Base-by-base conservation (phyloP, 2,888 invertebrate genomes). In the Agrotis clavis region DNA sequence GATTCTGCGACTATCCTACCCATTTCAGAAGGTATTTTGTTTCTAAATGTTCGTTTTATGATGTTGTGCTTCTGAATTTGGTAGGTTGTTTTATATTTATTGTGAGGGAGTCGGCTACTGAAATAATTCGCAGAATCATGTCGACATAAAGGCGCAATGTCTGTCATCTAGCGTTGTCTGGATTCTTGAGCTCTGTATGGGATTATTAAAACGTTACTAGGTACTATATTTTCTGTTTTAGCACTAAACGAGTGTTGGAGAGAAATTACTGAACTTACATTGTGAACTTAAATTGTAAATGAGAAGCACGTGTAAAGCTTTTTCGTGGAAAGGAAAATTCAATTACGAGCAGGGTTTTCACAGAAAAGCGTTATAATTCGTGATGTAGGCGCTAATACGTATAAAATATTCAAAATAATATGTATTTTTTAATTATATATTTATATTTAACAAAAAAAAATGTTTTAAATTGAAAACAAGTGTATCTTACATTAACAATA, bases 51-150 rank as follows among this genome's bases (percentile, higher is more conserved):
- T 51, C 62, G 51, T 41, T 66, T 72, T 70, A 53, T 50, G 64
- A 67, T n/a, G 45, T 70, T 67, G 62, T 73, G 67, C 70, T 84
- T 78, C 74, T 81, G 59, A 70, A 85, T 79, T 85, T 83, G 56
- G 80, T 48, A n/a, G 84, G 80, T 63, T 86, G 73, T 78, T 83
- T 75, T 67, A 70, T 86, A 85, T 87, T 88, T 89, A 87, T 87
- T 85, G 79, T 84, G 67, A 75, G 74, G 75, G 79, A 75, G 74
- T 51, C 48, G 70, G 72, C 79, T 86, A 87, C 87, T 89, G 85
- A 86, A 88, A 86, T 88, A 87, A 88, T 86, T 84, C 80, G 67
- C 72, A 82, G 83, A 87, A 86, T 79, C 76, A 85, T 87, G 84
- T 74, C 74, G 61, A 81, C 79, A 75, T 87, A 85, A 87, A 80